Evolutionary conservation across 2,797 vertebrate genomes (phyloP).

Genomic region (Cynopterus sphinx): DNA sequence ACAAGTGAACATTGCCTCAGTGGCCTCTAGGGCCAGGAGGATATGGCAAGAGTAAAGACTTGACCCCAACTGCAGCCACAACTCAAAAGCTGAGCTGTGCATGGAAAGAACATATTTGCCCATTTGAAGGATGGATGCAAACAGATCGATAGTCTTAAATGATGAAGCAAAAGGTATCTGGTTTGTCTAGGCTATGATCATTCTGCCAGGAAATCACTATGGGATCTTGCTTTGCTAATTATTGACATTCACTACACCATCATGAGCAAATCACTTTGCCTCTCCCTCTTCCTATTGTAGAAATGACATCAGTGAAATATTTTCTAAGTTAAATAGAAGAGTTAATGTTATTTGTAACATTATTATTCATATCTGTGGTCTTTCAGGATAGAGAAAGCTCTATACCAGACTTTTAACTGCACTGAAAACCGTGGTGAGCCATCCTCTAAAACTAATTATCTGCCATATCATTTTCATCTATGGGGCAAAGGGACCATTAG

Average conservation of each 20-base stretch:
- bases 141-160: not conserved
- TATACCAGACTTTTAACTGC: conserved; percentile 6
- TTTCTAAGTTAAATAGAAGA: not conserved
- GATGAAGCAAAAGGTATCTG: not conserved
- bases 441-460: not conserved
- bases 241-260: not conserved
- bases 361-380: not conserved
- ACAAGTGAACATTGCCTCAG: not conserved
- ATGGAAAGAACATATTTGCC: not conserved
- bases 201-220: not conserved
- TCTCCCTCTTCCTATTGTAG: not conserved
- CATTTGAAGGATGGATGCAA: not conserved
- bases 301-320: not conserved
- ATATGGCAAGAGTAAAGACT: not conserved
- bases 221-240: not conserved
- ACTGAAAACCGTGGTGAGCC: not conserved
- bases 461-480: not conserved
- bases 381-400: not conserved
- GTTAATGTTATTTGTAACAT: not conserved
- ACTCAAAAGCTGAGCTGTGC: not conserved
- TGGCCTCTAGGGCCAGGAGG: not conserved
- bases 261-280: not conserved
- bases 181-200: not conserved
- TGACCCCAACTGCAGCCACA: not conserved
- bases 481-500: not conserved